These are phyloP conservation scores for Hemicrepidius hirtus DNA, from an alignment of 2,888 invertebrate genomes.

Conservation along the genomic window DNA sequence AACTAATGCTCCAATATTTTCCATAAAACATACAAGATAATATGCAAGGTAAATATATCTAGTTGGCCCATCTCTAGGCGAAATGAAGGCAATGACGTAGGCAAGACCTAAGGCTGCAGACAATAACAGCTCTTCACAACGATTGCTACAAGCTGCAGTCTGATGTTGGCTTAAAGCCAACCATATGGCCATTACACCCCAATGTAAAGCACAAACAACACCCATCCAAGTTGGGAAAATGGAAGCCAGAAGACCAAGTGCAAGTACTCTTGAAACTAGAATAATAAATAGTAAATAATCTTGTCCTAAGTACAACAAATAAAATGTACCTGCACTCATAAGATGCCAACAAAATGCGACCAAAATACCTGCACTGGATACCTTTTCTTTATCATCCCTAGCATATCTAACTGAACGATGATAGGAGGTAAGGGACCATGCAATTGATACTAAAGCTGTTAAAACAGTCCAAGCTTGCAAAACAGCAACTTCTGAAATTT, in stretches of 20 bases:
- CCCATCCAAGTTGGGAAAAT: conserved; percentile 74
- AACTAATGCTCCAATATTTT: conserved; percentile 72
- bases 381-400: conserved; percentile 74
- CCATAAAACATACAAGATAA: conserved; percentile 73
- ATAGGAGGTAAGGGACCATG: conserved; percentile 78
- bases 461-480: conserved; percentile 73
- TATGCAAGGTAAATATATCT: conserved; percentile 73
- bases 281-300: conserved; percentile 52
- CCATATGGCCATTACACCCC: conserved; percentile 76
- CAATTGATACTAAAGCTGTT: conserved; percentile 75
- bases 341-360: conserved; percentile 77
- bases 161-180: conserved; percentile 72
- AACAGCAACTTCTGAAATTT: conserved; percentile 68
- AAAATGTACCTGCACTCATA: conserved; percentile 73
- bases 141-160: conserved; percentile 70
- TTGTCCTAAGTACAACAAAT: background rate
- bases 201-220: conserved; percentile 73
- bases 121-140: conserved; percentile 71
- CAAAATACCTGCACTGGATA: conserved; percentile 72
- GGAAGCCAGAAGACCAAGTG: conserved; percentile 75
- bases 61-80: conserved; percentile 77
- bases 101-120: conserved; percentile 76
- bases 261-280: conserved; percentile 74
- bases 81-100: conserved; percentile 77
- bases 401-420: conserved; percentile 76